Evolutionary conservation across 1,140 invertebrate genomes (phyloP), one percentile per base, ranked within the genome.

Genomic region (Pseudachorutes palmiensis): DNA sequence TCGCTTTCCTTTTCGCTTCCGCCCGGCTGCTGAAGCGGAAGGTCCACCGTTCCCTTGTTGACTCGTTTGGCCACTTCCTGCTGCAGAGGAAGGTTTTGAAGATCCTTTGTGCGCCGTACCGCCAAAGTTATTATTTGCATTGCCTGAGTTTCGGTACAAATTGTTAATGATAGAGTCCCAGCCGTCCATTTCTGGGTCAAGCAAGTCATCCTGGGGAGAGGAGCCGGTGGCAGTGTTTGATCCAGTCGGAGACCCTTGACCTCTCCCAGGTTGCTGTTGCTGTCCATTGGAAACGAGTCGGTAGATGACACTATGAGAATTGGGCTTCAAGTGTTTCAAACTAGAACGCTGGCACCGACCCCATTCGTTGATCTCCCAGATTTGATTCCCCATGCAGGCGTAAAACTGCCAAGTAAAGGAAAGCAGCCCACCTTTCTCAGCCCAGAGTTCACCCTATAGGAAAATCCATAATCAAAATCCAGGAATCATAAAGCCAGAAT

Each of bases 291-390:
- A 63, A 26, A 63, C 61, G 24, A 63, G 61, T 3, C 61, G 61
- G 41, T 63, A 63, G 36, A 63, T 32, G 24, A 63, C 36, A 76
- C 87, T 85, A 81, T 95, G 92, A 64, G 88, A 88, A 79, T 95
- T 92, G 33, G 65, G 59, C n/a, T 85, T 84, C 64, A 91, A 79
- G 78, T 90, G 88, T 71, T 86, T 87, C 65, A 91, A 79, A 75
- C 88, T 90, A 70, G 86, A 85, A 73, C 88, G 91, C 81, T 95
- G 92, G 80, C 93, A 96, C 69, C 88, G 87, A 41, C 92, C 93
- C 93, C 93, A 96, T 77, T 95, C 91, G 31, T 92, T 96, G 65
- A 97, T 94, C 79, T 96, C 91, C 77, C 93, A 96, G 16, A 96
- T 87, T 67, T 87, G 88, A 55, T 90, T 89, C 79, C 96, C 93